Conservation (phyloP, 2,113 vertebrate species). For the Pituophis catenifer region DNA sequence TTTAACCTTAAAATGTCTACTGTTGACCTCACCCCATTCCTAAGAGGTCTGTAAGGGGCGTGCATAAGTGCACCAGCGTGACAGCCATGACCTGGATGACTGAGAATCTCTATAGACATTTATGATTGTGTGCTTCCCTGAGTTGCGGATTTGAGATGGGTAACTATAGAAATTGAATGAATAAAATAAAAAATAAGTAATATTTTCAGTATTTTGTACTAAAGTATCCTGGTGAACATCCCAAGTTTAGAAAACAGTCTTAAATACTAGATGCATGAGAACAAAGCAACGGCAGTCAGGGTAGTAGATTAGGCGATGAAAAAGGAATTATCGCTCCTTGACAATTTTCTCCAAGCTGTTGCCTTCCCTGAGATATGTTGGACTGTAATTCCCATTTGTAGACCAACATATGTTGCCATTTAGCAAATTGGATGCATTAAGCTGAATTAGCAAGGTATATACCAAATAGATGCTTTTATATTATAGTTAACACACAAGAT, state of each 20-base stretch:
- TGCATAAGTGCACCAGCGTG: too few species aligned
- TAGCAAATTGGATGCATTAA: not conserved
- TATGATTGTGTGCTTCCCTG: not conserved
- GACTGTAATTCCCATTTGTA: not conserved
- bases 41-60: too few species aligned
- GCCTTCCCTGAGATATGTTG: not conserved
- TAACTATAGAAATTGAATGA: not conserved
- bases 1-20: too few species aligned
- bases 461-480: not conserved
- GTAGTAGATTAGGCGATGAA: not conserved
- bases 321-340: not conserved
- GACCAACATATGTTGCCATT: not conserved
- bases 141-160: not conserved
- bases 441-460: not conserved
- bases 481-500: not conserved
- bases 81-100: too few species aligned
- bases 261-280: not conserved
- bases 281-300: not conserved
- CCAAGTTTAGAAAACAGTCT: not conserved
- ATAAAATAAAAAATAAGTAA: not conserved
- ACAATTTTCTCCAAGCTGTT: not conserved
- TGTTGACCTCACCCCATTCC: too few species aligned
- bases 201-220: not conserved
- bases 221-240: not conserved
- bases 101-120: not conserved